These are phyloP conservation scores for Craniophora ligustri DNA, from an alignment of 2,888 invertebrate species.

Conservation along the genomic window DNA sequence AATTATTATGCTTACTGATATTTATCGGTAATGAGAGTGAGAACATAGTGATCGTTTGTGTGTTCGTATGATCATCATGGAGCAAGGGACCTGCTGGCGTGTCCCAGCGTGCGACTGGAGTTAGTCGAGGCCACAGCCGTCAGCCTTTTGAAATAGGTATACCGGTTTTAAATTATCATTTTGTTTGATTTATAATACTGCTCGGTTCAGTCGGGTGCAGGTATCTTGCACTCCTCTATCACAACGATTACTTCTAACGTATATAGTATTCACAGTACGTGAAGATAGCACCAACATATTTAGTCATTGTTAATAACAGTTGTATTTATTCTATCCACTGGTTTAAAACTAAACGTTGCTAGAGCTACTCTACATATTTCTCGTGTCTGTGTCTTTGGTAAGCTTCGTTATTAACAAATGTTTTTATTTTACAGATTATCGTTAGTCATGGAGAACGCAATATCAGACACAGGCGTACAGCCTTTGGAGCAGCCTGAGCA, in stretches of 20 bases:
- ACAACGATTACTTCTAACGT: constrained; percentile 34
- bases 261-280: constrained; percentile 35
- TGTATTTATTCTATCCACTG: not conserved
- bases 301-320: constrained; percentile 14
- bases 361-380: not conserved
- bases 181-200: constrained; percentile 84
- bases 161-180: constrained; percentile 88
- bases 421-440: constrained; percentile 63
- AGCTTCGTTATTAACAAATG: not conserved
- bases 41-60: constrained; percentile 57
- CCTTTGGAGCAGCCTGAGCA: constrained; percentile 42
- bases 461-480: constrained; percentile 37
- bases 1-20: constrained; percentile 71
- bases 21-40: constrained; percentile 68
- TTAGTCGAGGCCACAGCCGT: constrained; percentile 74
- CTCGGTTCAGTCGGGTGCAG: constrained; percentile 68
- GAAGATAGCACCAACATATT: constrained; percentile 27
- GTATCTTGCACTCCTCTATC: constrained; percentile 64
- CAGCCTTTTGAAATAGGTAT: constrained; percentile 84
- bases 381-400: not conserved
- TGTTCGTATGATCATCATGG: constrained; percentile 73
- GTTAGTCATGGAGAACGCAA: constrained; percentile 65
- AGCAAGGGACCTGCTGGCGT: constrained; percentile 77
- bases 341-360: not conserved
- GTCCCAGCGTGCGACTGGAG: constrained; percentile 76